Evolutionary conservation across 2,113 vertebrate genomes (phyloP).

Genomic region (Symphodus melops): DNA sequence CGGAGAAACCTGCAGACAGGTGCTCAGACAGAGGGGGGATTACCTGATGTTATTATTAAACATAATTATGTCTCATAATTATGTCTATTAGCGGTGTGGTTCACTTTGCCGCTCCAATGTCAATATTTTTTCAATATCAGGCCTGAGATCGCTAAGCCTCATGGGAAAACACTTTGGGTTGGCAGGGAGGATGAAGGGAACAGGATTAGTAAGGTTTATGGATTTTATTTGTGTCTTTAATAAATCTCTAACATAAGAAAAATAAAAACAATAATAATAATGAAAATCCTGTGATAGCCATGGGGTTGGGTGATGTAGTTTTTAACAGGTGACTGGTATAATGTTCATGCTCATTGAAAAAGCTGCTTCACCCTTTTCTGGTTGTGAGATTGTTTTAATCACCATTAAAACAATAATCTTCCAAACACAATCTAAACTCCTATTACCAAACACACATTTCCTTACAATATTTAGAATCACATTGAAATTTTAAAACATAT

Average conservation of each 20-base stretch:
- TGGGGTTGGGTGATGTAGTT: too few relatives aligned
- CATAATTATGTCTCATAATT: conserved; percentile 74
- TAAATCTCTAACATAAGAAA: neutral
- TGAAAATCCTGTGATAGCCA: too few relatives aligned
- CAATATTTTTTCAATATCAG: conserved; percentile 73
- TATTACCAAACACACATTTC: too few relatives aligned
- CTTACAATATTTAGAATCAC: too few relatives aligned
- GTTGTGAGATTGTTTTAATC: too few relatives aligned
- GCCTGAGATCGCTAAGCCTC: conserved; percentile 36
- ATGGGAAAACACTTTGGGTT: conserved; percentile 46
- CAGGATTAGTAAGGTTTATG: neutral
- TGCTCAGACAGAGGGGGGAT: conserved; percentile 59
- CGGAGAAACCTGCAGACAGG: conserved; percentile 67
- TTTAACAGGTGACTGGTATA: too few relatives aligned
- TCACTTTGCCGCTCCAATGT: conserved; percentile 63
- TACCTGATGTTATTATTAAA: conserved; percentile 70
- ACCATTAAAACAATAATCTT: too few relatives aligned
- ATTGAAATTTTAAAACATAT: too few relatives aligned
- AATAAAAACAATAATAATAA: too few relatives aligned
- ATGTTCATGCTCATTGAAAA: too few relatives aligned
- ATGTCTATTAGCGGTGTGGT: conserved; percentile 67
- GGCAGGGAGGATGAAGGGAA: neutral
- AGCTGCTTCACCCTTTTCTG: too few relatives aligned
- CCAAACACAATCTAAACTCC: too few relatives aligned
- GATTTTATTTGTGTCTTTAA: conserved; percentile 9